Conservation (phyloP, 2,797 vertebrate species). For the Diceros bicornis region DNA sequence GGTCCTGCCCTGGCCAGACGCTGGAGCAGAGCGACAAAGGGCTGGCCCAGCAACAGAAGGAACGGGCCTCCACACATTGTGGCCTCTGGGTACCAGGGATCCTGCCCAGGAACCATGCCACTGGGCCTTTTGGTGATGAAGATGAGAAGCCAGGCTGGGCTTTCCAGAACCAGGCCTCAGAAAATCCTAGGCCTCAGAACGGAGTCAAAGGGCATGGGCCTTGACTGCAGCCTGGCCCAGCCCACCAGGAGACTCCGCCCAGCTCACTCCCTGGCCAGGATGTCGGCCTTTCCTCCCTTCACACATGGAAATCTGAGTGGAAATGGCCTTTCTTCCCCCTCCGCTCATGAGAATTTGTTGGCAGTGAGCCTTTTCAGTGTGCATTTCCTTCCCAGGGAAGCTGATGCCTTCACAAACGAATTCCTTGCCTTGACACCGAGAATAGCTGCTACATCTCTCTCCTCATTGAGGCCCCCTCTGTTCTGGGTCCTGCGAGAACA, state of each 20-base stretch:
- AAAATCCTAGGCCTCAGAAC: neutral
- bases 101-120: neutral
- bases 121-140: neutral
- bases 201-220: rapidly evolving
- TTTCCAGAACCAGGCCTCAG: neutral
- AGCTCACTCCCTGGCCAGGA: neutral
- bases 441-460: neutral
- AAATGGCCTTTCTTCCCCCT: constrained; percentile 8
- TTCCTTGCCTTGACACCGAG: constrained; percentile 6
- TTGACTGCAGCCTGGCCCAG: neutral
- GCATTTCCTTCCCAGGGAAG: constrained; percentile 80
- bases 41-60: neutral
- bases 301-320: constrained; percentile 58
- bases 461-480: neutral
- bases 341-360: constrained; percentile 38
- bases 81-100: neutral
- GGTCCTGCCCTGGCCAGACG: rapidly evolving
- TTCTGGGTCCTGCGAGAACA: constrained; percentile 62
- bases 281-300: neutral
- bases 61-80: neutral
- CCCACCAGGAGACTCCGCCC: neutral
- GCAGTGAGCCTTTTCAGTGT: constrained; percentile 71
- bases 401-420: constrained; percentile 60
- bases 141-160: neutral
- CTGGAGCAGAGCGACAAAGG: neutral